Percentiles rank a stretch among this genome's conserved stretches.
These are phyloP conservation scores for Hemitrygon akajei DNA, from an alignment of 2,797 vertebrate genomes.

Conservation along the genomic window DNA sequence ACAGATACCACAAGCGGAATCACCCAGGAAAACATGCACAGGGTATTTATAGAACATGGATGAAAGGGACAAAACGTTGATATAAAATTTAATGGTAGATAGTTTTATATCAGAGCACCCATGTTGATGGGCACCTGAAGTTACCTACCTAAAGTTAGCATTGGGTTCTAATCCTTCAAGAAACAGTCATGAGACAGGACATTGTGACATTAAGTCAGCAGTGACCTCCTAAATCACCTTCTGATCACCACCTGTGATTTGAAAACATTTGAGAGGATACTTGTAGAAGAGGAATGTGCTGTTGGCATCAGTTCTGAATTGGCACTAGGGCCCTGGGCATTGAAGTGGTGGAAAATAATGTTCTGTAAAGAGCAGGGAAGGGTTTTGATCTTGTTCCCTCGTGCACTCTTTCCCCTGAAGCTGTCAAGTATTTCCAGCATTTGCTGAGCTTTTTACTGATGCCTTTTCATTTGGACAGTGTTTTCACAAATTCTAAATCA, in stretches of 20 bases:
- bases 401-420: too few relatives aligned
- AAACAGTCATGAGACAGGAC: neutral
- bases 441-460: neutral
- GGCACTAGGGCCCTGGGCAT: neutral
- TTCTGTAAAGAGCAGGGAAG: neutral
- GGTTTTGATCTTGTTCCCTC: neutral
- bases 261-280: neutral
- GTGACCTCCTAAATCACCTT: neutral
- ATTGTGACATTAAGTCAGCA: neutral
- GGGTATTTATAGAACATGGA: neutral
- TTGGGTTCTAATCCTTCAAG: neutral
- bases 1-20: neutral
- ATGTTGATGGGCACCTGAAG: neutral
- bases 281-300: neutral
- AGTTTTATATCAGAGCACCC: neutral
- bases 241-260: neutral
- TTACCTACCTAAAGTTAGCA: neutral
- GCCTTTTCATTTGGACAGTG: neutral
- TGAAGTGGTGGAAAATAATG: neutral
- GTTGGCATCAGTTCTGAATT: neutral
- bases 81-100: neutral
- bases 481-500: neutral
- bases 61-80: conserved; percentile 15
- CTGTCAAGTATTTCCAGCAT: too few relatives aligned
- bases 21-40: neutral